Base-by-base conservation (phyloP, 2,113 vertebrate species). In the Trogon melanurus region DNA sequence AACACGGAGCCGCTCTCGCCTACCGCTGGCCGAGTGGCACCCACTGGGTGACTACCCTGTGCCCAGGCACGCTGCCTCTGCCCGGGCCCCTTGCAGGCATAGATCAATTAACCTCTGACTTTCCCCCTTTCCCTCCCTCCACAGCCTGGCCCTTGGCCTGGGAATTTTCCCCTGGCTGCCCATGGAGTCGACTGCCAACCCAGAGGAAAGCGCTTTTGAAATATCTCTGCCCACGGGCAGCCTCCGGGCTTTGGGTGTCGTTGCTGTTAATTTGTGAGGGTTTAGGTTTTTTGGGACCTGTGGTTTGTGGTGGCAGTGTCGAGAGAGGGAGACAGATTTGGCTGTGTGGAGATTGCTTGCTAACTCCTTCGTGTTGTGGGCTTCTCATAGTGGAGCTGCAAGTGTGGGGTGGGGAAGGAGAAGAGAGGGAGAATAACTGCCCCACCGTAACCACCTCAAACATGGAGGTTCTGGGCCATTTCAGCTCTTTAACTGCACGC, bases 1-100 rank as follows among this genome's bases (percentile, higher is more conserved):
- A 87, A 44, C 4, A 5, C 0, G 1, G 61, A 62, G 83, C 67
- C 0, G 7, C 57, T 64, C 73, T 54, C 1, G 0, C 70, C 29
- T 1, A 3, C 53, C 8, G 1, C 79, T 72, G 20, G 56, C n/a
- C 1, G 0, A n/a, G 79, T 0, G 13, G 45, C 61, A 38, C 72
- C 17, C 22, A 0, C 27, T 6, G 1, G 9, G 17, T 0, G 1
- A 9, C 34, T 79, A 71, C 66, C 56, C 51, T 4, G 0, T 47
- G 62, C 88, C 62, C 1, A 0, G 83, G 66, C 57, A 29, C 0
- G 1, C 30, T 58, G 73, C 61, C 54, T 67, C 16, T 3, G 4
- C n/a, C 2, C 0, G 6, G 22, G 38, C 26, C 57, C 66, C 75
- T 82, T 0, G 0, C 1, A 4, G 36, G 29, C 0, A 1, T 2